phyloP scores from a whole-genome alignment of 2,888 invertebrate genomes.

The Ctena decussata region DNA sequence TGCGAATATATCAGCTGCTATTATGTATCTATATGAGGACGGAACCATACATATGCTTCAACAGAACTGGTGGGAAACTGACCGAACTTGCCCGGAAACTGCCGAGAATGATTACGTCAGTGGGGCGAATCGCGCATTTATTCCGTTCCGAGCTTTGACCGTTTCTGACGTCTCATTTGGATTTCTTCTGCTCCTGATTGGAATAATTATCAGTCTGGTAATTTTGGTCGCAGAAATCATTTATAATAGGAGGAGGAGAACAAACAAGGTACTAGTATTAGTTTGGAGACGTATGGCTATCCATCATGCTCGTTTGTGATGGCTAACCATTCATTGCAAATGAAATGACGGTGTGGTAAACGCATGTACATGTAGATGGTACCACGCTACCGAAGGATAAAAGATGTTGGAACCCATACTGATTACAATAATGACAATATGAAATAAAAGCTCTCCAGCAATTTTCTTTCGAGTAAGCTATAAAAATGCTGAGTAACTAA shows the following conservation, averaged over 20 bases:
- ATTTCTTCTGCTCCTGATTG: background rate
- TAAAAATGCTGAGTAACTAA: too few species aligned
- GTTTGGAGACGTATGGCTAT: too few species aligned
- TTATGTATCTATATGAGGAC: conserved; percentile 9
- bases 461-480: too few species aligned
- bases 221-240: background rate
- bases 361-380: too few species aligned
- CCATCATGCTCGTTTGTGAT: too few species aligned
- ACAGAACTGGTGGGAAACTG: conserved; percentile 42
- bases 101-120: conserved; percentile 35
- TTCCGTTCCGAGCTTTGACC: background rate
- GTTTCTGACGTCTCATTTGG: background rate
- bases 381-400: background rate
- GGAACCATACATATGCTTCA: conserved; percentile 19
- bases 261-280: background rate
- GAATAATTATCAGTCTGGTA: background rate
- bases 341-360: too few species aligned
- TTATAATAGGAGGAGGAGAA: background rate
- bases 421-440: too few species aligned
- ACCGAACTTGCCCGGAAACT: conserved; percentile 4
- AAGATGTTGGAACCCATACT: background rate
- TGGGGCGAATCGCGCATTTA: background rate
- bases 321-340: too few species aligned
- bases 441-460: too few species aligned
- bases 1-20: conserved; percentile 21